phyloP scores from a whole-genome alignment of 2,797 vertebrate species.

The Danio kyathit region DNA sequence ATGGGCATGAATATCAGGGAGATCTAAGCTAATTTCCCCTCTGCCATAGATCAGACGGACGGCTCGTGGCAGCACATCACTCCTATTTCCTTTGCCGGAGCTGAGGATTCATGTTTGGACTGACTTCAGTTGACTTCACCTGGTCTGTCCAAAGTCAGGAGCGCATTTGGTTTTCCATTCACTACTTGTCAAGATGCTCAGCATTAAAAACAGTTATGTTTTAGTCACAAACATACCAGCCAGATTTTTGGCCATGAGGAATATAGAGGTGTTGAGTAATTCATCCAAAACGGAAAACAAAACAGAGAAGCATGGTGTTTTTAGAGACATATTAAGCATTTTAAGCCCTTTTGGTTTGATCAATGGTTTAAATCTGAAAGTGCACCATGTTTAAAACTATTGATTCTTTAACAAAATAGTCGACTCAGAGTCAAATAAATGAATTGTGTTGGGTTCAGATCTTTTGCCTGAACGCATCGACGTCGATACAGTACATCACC shows the following conservation, averaged over 20 bases:
- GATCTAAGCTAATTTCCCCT: constrained; percentile 38
- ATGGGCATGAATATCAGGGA: constrained; percentile 49
- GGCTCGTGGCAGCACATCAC: constrained; percentile 48
- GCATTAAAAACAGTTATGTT: neutral
- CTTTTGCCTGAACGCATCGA: too few relatives aligned
- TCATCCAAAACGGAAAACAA: neutral
- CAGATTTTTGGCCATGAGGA: constrained; percentile 16
- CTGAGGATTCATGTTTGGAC: constrained; percentile 45
- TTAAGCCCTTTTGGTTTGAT: neutral
- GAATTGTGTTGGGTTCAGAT: too few relatives aligned
- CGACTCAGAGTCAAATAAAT: too few relatives aligned
- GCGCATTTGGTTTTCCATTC: neutral
- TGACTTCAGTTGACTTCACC: constrained; percentile 45
- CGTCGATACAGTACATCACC: too few relatives aligned
- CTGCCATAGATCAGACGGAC: constrained; percentile 53
- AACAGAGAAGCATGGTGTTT: neutral
- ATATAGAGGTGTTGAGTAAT: constrained; percentile 12
- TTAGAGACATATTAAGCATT: neutral
- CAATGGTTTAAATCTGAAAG: too few relatives aligned
- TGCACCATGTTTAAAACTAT: too few relatives aligned
- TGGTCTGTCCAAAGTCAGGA: constrained; percentile 20
- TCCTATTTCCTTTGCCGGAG: constrained; percentile 27
- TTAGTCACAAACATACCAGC: neutral
- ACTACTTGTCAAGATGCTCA: neutral
- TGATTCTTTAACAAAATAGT: too few relatives aligned